A percentile compares a stretch with the other conserved stretches of the same genome.
Conservation (phyloP, 2,888 invertebrate species). For the Glaucopsyche alexis region DNA sequence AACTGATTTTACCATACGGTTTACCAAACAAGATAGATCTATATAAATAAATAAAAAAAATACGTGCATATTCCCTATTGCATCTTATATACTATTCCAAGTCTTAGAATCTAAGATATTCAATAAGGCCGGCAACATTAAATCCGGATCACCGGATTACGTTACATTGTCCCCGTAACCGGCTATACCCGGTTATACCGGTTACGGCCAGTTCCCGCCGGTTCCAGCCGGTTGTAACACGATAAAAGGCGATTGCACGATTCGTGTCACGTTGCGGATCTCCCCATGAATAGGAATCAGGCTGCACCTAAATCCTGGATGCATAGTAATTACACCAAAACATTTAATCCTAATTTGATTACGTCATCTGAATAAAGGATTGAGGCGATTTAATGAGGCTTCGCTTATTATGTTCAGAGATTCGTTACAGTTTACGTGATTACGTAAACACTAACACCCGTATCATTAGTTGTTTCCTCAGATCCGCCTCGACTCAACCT, state of each 20-base stretch:
- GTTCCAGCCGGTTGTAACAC: conserved; percentile 49
- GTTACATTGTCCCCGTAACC: conserved; percentile 20
- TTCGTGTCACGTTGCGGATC: conserved; percentile 55
- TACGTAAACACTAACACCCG: no score
- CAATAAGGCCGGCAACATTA: not conserved
- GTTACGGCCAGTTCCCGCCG: conserved; percentile 31
- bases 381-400: no score
- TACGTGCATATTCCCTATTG: no score
- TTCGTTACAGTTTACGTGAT: not conserved
- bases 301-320: conserved; percentile 43
- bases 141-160: not conserved
- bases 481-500: no score
- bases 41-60: no score
- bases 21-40: no score
- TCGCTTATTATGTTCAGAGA: not conserved
- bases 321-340: conserved; percentile 32
- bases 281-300: conserved; percentile 55
- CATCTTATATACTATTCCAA: not conserved
- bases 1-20: no score
- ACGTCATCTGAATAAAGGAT: not conserved
- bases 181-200: conserved; percentile 4
- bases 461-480: no score
- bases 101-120: not conserved
- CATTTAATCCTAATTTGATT: conserved; percentile 24
- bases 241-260: conserved; percentile 56